These are phyloP conservation scores for Dipodomys spectabilis DNA, from an alignment of 2,113 vertebrate genomes.

Conservation along the genomic window DNA sequence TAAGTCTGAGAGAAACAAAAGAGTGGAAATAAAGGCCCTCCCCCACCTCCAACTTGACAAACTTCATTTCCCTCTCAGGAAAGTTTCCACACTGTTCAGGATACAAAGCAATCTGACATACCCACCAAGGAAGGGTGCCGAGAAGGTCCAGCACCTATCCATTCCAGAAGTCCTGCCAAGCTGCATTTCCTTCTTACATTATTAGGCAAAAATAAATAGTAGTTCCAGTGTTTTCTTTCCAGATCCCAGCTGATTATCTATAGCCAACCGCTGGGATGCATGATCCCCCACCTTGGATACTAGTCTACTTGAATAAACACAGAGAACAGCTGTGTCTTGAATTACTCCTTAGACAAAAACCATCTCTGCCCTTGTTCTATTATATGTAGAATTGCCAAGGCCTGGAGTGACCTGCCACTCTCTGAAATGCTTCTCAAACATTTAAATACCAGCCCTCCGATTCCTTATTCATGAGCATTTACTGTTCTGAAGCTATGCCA, in stretches of 20 bases:
- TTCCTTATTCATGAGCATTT: rapidly evolving
- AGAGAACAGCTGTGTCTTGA: conserved; percentile 60
- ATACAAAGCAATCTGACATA: not conserved
- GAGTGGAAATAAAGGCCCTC: not conserved
- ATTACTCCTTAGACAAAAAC: conserved; percentile 66
- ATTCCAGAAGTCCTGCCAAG: not conserved
- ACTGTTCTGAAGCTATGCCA: not conserved
- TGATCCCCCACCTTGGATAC: conserved; percentile 34
- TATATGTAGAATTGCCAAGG: rapidly evolving
- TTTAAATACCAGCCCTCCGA: rapidly evolving
- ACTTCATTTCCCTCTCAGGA: not conserved
- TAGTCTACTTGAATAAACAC: conserved; percentile 63
- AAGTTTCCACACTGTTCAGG: not conserved
- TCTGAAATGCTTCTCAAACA: conserved; percentile 36
- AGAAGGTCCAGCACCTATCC: not conserved
- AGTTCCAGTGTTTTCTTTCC: conserved; percentile 7
- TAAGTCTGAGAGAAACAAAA: conserved; percentile 57
- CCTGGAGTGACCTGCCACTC: not conserved
- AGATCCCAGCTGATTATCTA: not conserved
- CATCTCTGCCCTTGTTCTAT: not conserved
- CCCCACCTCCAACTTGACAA: not conserved
- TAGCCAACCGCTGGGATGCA: conserved; percentile 5
- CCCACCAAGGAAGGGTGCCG: not conserved
- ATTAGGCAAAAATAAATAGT: conserved; percentile 39
- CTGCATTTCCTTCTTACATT: conserved; percentile 8